A percentile compares a stretch with the other conserved stretches of the same genome.
Conservation (phyloP, 2,797 vertebrate species). For the Rhynchotus rufescens region DNA sequence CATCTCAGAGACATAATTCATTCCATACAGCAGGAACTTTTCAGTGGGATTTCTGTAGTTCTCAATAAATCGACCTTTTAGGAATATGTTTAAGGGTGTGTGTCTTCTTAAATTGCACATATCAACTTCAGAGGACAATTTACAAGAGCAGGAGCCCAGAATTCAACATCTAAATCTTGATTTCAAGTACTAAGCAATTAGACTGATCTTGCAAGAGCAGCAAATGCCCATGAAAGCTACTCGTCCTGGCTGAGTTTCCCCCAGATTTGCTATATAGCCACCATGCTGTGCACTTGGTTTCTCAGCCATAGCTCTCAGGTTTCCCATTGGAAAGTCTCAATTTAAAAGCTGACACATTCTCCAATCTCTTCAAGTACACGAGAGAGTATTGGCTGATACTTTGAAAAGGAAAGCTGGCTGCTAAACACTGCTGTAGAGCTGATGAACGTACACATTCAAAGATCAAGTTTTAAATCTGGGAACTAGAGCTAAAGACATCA, state of each 20-base stretch:
- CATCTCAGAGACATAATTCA: background rate
- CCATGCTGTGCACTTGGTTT: background rate
- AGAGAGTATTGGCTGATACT: background rate
- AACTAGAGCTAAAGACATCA: background rate
- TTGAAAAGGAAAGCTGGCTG: background rate
- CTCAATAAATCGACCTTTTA: background rate
- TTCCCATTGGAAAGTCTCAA: background rate
- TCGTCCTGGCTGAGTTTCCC: background rate
- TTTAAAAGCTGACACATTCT: background rate
- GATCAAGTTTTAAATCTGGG: background rate
- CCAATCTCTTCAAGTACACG: background rate
- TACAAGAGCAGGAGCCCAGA: background rate
- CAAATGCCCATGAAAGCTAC: background rate
- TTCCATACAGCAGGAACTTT: background rate
- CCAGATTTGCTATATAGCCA: background rate
- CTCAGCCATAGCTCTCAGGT: background rate
- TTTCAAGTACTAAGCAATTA: background rate
- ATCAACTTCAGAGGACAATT: background rate
- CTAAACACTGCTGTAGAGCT: background rate
- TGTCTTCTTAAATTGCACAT: background rate
- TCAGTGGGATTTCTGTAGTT: background rate
- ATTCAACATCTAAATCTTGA: background rate
- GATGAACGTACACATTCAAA: background rate
- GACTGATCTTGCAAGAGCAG: background rate
- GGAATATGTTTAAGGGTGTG: background rate